A percentile compares a stretch with the other conserved stretches of the same genome.
phyloP scores from a whole-genome alignment of 2,888 invertebrate genomes.

The Calephelis perditalis region DNA sequence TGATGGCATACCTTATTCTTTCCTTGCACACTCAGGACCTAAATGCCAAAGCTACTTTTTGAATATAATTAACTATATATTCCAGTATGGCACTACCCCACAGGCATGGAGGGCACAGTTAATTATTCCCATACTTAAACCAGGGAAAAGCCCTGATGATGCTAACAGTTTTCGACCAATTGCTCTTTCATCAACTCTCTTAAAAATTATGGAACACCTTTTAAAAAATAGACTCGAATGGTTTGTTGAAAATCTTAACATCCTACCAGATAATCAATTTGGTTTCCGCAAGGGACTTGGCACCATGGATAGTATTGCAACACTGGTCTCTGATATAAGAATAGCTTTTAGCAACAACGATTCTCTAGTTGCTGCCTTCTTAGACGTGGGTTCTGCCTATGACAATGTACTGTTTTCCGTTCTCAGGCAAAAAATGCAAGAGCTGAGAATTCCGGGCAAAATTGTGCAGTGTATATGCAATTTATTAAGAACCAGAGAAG shows the following conservation, averaged over 20 bases:
- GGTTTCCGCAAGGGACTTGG: too few relatives aligned
- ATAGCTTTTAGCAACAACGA: neutral
- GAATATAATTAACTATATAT: neutral
- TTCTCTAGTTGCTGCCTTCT: slow-evolving; percentile 1
- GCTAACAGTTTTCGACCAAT: neutral
- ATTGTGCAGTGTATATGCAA: neutral
- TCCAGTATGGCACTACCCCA: neutral
- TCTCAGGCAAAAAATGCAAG: neutral
- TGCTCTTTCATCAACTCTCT: neutral
- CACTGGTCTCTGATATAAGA: slow-evolving; percentile 1
- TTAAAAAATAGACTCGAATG: too few relatives aligned
- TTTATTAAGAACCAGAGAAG: neutral
- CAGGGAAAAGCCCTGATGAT: too few relatives aligned
- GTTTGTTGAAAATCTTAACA: too few relatives aligned
- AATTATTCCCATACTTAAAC: too few relatives aligned
- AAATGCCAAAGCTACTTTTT: neutral
- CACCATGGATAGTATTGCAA: neutral
- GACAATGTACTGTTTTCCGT: neutral
- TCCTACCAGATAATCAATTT: too few relatives aligned
- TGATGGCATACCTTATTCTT: too few relatives aligned
- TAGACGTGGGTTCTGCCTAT: neutral
- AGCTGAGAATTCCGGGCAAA: neutral
- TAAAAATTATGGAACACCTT: slow-evolving; percentile 2
- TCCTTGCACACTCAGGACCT: neutral
- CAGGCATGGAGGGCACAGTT: neutral